These are phyloP conservation scores for Minunthozetes semirufus DNA, from an alignment of 2,888 invertebrate species.

Conservation along the genomic window DNA sequence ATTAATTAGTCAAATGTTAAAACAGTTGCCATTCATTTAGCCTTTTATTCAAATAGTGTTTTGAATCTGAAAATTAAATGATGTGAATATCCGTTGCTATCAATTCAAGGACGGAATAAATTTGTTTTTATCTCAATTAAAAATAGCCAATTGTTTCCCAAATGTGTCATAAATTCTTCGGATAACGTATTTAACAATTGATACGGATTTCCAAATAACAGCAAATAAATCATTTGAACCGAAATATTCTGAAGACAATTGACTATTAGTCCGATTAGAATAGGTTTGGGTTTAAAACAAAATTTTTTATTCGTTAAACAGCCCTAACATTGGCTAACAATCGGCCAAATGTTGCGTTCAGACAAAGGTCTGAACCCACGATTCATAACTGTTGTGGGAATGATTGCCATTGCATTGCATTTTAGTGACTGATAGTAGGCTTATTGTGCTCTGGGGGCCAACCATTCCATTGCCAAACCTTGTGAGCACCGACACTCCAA, in stretches of 20 bases:
- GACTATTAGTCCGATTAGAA: neutral
- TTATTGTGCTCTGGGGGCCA: conserved; percentile 13
- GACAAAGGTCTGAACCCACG: conserved; percentile 13
- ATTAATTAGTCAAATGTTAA: neutral
- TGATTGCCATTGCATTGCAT: neutral
- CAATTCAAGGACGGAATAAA: neutral
- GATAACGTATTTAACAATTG: neutral
- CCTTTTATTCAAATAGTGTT: neutral
- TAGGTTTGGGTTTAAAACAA: neutral
- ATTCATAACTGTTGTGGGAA: neutral
- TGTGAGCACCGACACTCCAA: conserved; percentile 4
- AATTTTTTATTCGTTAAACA: too few relatives aligned
- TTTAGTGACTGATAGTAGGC: neutral
- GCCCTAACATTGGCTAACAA: neutral
- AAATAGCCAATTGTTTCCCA: neutral
- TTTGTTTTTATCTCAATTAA: neutral
- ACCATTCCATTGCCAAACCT: conserved; percentile 6
- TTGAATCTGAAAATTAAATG: conserved; percentile 10
- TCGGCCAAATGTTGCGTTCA: neutral
- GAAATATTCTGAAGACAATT: conserved; percentile 3
- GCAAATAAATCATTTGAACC: neutral
- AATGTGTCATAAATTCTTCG: neutral
- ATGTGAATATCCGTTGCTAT: conserved; percentile 20
- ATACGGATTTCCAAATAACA: neutral
- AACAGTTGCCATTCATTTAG: neutral